A percentile compares a stretch with the other conserved stretches of the same genome.
phyloP scores from a whole-genome alignment of 2,113 vertebrate genomes.

The Coptodon rendalli region DNA sequence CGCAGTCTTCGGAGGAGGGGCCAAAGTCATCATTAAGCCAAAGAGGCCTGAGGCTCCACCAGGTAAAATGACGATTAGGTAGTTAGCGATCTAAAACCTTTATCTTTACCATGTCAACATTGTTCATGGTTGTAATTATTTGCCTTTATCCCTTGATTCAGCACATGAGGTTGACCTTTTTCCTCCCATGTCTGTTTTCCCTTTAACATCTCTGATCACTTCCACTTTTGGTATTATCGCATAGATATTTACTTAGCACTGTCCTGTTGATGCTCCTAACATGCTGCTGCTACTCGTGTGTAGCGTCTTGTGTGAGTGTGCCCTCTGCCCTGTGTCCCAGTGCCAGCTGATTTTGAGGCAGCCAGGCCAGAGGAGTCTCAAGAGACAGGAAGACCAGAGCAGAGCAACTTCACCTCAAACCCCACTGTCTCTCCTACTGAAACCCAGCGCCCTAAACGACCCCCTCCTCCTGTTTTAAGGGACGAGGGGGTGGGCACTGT shows the following conservation, averaged over 20 bases:
- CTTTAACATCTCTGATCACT: background rate
- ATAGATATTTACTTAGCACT: background rate
- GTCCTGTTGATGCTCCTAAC: constrained; percentile 27
- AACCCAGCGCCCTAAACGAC: constrained; percentile 45
- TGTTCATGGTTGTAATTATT: background rate
- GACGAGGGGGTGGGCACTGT: constrained; percentile 40
- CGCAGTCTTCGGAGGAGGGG: constrained; percentile 92
- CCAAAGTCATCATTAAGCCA: constrained; percentile 88
- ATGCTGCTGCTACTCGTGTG: constrained; percentile 16
- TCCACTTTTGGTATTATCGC: background rate
- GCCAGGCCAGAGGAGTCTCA: constrained; percentile 58
- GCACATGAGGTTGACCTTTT: background rate
- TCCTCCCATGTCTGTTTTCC: background rate
- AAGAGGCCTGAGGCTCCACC: constrained; percentile 83
- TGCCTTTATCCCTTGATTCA: background rate
- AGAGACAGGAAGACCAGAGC: constrained; percentile 60
- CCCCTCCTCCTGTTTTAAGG: constrained; percentile 53
- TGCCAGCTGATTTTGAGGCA: constrained; percentile 65
- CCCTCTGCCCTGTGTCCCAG: constrained; percentile 69
- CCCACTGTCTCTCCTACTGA: constrained; percentile 51
- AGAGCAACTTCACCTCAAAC: constrained; percentile 40
- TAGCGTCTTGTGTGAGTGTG: constrained; percentile 57
- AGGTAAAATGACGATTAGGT: constrained; percentile 66
- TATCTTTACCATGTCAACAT: background rate
- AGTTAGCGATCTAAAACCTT: background rate